Evolutionary conservation across 2,113 vertebrate species (phyloP).

Genomic region (Pogona vitticeps): DNA sequence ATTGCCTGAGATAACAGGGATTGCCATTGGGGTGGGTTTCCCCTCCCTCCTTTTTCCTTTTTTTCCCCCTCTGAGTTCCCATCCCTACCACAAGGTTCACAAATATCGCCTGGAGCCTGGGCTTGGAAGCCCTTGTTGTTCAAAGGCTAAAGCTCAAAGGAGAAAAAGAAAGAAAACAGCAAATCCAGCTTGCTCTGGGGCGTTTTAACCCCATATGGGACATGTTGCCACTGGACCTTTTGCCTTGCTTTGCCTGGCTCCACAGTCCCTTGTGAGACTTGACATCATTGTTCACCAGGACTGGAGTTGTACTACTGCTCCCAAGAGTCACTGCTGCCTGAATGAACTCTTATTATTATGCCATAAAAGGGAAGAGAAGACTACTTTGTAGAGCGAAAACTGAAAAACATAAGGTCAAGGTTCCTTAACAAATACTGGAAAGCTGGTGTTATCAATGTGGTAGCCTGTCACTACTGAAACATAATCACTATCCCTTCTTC

Average conservation of each 20-base stretch:
- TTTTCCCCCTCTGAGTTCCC: background rate
- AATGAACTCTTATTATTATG: constrained; percentile 43
- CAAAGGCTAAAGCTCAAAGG: constrained; percentile 34
- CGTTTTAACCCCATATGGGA: constrained; percentile 47
- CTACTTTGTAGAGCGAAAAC: background rate
- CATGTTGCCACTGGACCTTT: constrained; percentile 29
- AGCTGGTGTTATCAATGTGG: background rate
- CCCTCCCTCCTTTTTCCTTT: background rate
- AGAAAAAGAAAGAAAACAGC: constrained; percentile 53
- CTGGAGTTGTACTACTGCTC: background rate
- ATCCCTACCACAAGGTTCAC: constrained; percentile 33
- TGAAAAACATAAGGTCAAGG: constrained; percentile 45
- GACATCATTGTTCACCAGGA: constrained; percentile 32
- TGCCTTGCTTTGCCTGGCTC: constrained; percentile 50
- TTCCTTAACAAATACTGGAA: background rate
- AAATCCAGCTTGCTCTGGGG: constrained; percentile 34
- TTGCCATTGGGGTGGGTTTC: background rate
- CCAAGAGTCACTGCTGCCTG: constrained; percentile 46
- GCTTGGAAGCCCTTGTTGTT: constrained; percentile 29
- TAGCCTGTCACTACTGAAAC: background rate
- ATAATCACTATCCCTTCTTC: background rate
- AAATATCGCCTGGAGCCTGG: constrained; percentile 30
- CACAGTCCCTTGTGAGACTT: background rate
- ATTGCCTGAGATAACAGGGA: constrained; percentile 18
- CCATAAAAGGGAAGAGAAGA: constrained; percentile 31